Conservation (phyloP, 2,797 vertebrate species). For the Erithacus rubecula region DNA sequence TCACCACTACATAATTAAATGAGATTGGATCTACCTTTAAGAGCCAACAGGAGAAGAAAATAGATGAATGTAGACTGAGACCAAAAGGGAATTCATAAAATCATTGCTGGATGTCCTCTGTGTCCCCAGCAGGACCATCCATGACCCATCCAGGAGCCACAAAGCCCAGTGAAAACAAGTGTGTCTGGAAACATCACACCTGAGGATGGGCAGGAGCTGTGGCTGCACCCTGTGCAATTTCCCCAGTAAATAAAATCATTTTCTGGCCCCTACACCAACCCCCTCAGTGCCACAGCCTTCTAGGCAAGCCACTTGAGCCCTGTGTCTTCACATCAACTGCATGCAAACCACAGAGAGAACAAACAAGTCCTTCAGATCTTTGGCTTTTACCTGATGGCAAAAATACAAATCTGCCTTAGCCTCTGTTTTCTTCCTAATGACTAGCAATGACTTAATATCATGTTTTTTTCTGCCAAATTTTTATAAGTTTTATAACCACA, state of each 20-base stretch:
- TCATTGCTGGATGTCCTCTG: background rate
- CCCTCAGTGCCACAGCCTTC: background rate
- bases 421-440: background rate
- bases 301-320: background rate
- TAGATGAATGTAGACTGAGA: background rate
- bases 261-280: background rate
- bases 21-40: background rate
- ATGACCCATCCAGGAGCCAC: accelerated
- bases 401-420: background rate
- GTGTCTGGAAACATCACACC: background rate
- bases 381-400: background rate
- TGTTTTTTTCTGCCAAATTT: background rate
- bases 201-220: background rate
- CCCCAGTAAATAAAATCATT: background rate
- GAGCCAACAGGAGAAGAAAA: background rate
- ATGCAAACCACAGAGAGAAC: background rate
- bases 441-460: background rate
- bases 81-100: background rate
- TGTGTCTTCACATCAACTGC: background rate
- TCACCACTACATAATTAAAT: background rate
- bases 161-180: background rate
- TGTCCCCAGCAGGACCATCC: background rate
- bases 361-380: background rate
- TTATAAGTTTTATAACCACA: background rate
- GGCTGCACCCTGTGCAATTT: background rate